Conservation (phyloP, 1,140 invertebrate species). For the Nasonia longicornis region DNA sequence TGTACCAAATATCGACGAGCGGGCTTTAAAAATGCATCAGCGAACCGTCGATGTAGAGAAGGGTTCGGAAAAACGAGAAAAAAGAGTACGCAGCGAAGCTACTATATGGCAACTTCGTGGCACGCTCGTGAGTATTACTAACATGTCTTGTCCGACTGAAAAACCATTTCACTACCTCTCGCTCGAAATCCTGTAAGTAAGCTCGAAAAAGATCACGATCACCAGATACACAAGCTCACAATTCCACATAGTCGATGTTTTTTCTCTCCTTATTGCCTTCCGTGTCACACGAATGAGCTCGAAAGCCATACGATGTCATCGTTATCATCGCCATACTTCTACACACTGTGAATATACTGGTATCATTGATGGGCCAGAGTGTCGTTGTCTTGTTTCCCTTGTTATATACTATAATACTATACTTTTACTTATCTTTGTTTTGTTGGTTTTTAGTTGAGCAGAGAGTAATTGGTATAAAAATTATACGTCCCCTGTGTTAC, state of each 20-base stretch:
- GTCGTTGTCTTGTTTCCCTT: conserved; percentile 36
- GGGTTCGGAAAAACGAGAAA: neutral
- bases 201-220: neutral
- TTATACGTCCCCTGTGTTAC: neutral
- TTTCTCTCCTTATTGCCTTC: neutral
- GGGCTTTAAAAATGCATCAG: neutral
- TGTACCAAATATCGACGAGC: no score
- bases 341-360: neutral
- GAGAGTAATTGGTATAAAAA: neutral
- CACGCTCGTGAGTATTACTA: conserved; percentile 14
- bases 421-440: neutral
- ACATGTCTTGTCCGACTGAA: neutral
- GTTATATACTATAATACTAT: neutral
- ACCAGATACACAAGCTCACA: neutral
- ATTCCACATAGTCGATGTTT: neutral
- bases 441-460: conserved; percentile 15
- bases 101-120: conserved; percentile 6
- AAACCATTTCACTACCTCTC: neutral
- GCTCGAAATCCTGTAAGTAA: conserved; percentile 9
- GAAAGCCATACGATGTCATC: neutral
- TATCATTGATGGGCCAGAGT: conserved; percentile 21
- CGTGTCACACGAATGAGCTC: neutral
- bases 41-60: neutral
- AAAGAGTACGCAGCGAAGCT: conserved; percentile 6
- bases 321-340: neutral